These are phyloP conservation scores for Diploscapter pachys DNA, from an alignment of 1,140 invertebrate genomes.

Conservation along the genomic window DNA sequence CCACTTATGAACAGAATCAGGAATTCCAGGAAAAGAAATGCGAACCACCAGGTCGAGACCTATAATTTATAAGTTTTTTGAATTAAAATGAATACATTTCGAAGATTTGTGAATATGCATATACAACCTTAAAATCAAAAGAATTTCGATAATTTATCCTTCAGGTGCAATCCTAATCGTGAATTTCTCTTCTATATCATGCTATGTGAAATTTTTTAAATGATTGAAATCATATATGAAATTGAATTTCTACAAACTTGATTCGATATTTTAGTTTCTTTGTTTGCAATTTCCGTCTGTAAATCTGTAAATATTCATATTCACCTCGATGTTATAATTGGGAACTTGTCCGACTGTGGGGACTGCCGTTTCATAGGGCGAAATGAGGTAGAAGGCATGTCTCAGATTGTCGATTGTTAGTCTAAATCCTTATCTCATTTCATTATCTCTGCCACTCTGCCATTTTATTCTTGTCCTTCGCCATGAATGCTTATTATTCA, in stretches of 20 bases:
- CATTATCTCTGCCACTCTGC: neutral
- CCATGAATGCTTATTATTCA: no score
- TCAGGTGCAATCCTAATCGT: no score
- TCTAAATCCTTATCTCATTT: neutral
- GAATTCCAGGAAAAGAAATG: slow-evolving; percentile 53
- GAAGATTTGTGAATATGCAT: no score
- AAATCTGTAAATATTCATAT: neutral
- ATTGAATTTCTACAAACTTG: no score
- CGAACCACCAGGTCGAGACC: slow-evolving; percentile 58
- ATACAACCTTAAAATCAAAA: no score
- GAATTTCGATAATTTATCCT: no score
- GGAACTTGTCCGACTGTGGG: slow-evolving; percentile 49
- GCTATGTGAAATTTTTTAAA: no score
- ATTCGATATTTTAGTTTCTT: no score
- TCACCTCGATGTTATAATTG: slow-evolving; percentile 57
- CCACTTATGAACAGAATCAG: slow-evolving; percentile 44
- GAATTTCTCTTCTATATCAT: no score
- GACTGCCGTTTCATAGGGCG: slow-evolving; percentile 53
- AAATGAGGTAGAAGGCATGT: slow-evolving; percentile 54
- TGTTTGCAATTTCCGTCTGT: no score
- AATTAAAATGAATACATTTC: no score
- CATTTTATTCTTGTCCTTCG: neutral
- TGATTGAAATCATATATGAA: no score
- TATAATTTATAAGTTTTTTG: slow-evolving; percentile 19
- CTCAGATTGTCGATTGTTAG: slow-evolving; percentile 52